Base-by-base conservation (phyloP, 2,888 invertebrate species). In the Melieria crassipennis region DNA sequence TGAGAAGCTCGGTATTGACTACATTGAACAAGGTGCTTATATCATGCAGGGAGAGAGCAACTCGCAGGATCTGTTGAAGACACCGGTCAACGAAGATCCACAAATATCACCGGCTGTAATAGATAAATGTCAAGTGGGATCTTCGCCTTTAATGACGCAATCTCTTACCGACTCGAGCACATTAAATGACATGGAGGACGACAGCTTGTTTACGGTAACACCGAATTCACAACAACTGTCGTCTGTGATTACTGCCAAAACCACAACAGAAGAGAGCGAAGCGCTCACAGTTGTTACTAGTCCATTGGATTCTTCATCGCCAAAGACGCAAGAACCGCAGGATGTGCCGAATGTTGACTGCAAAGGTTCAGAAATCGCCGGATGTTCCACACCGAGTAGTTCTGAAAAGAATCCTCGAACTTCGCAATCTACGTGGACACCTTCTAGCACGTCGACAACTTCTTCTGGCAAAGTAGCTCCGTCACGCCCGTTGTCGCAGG, bases 251-350 rank as follows among this genome's bases (percentile, higher is more conserved):
- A 72, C 73, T 5, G 79, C 80, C 4, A 88, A 87, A 7, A 89
- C 89, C 1, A 89, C 89, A 1, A 89, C 90, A 0, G 91, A 91
- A 80, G 91, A 91, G 76, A 91, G 91, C 77, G 89, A 89, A 72
- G 86, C 88, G 0, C 84, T 89, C 6, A 89, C 89, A 0, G 85
- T 89, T n/a, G 87, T 89, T 9, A 88, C 89, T 7, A 89, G 89
- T 82, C 89, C 89, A 0, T 75, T 88, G 45, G 88, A 88, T 68
- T 83, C 84, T 11, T 82, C 82, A 0, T 83, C 84, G 16, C 83
- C 84, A 2, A 79, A 79, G 3, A 80, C 80, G 13, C 65, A 52
- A 11, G 84, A 81, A 67, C 80, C 81, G 46, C 81, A 80, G 6
- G 68, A 70, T 52, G 43, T 71, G 76, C 76, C 69, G 70, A 73